Percentiles rank a stretch among this genome's conserved stretches.
Evolutionary conservation across 1,140 invertebrate genomes (phyloP).

Genomic region (Trichonephila inaurata): DNA sequence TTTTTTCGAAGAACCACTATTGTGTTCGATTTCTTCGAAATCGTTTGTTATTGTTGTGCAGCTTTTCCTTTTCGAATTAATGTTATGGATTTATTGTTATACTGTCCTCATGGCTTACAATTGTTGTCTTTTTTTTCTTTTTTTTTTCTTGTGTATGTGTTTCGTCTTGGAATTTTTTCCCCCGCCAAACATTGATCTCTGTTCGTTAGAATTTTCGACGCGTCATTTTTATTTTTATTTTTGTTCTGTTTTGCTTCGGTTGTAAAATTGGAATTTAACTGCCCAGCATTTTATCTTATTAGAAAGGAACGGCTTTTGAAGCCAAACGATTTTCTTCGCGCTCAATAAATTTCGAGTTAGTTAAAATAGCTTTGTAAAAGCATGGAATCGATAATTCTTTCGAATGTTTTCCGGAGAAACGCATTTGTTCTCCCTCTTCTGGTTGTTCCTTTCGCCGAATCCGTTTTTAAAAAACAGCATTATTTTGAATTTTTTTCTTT

Average conservation of each 20-base stretch:
- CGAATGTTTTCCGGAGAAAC: constrained; percentile 10
- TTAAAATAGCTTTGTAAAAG: constrained; percentile 3
- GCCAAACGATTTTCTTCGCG: constrained; percentile 20
- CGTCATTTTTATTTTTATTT: background rate
- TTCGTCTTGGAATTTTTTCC: background rate
- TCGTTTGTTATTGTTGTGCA: background rate
- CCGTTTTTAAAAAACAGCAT: background rate
- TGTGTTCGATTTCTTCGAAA: constrained; percentile 35
- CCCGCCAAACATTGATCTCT: background rate
- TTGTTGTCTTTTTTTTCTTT: background rate
- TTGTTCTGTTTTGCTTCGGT: constrained; percentile 12
- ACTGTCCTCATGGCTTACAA: constrained; percentile 10
- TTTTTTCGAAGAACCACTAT: background rate
- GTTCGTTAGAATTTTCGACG: constrained; percentile 18
- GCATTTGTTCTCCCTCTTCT: background rate
- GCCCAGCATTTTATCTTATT: constrained; percentile 19
- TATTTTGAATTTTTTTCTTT: background rate
- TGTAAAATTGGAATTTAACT: constrained; percentile 30
- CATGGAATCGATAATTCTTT: constrained; percentile 32
- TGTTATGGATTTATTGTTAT: constrained; percentile 22
- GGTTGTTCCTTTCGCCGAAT: background rate
- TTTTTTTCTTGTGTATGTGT: background rate
- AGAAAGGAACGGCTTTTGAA: background rate
- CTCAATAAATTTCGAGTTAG: constrained; percentile 49
- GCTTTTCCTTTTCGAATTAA: constrained; percentile 8